A percentile compares a stretch with the other conserved stretches of the same genome.
These are phyloP conservation scores for Carlito syrichta DNA, from an alignment of 2,113 vertebrate species.

Conservation along the genomic window DNA sequence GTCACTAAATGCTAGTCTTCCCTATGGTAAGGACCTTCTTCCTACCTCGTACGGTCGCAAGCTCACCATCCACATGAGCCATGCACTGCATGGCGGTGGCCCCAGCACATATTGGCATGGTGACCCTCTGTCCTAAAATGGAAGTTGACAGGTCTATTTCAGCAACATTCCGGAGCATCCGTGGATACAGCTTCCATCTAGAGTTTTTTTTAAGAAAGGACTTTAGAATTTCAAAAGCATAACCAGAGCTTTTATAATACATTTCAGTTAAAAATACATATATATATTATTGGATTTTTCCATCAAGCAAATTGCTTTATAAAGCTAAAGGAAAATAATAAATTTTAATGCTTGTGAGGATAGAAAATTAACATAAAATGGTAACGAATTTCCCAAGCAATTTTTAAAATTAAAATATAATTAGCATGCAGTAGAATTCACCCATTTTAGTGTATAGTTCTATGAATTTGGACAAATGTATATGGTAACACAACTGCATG, in stretches of 20 bases:
- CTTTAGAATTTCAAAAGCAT: neutral
- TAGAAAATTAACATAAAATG: neutral
- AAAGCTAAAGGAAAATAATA: neutral
- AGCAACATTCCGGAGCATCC: constrained; percentile 91
- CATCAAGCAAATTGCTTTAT: neutral
- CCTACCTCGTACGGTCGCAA: constrained; percentile 90
- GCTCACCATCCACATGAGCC: constrained; percentile 94
- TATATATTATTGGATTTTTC: neutral
- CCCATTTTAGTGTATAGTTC: neutral
- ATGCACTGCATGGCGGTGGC: constrained; percentile 96
- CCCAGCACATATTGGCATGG: constrained; percentile 90
- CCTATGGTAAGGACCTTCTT: neutral
- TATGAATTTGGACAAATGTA: neutral
- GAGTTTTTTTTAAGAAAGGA: neutral
- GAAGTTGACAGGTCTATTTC: constrained; percentile 86
- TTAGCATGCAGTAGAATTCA: neutral
- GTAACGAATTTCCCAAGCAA: neutral
- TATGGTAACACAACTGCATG: neutral
- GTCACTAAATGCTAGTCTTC: neutral
- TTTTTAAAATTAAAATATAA: neutral
- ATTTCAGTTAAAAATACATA: neutral
- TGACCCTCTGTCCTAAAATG: constrained; percentile 88
- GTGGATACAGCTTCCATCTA: constrained; percentile 92
- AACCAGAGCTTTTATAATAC: neutral
- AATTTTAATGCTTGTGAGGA: neutral